These are phyloP conservation scores for Danio rerio DNA, from an alignment of 2,113 vertebrate genomes.

Conservation along the genomic window GRCz12tu NC_133194.1:43687001-43687500, in stretches of 20 bases:
- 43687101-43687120: too few species aligned
- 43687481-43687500: slow-evolving; percentile 60
- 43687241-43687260: slow-evolving; percentile 96
- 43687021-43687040: too few species aligned
- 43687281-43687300: slow-evolving; percentile 98
- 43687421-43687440: slow-evolving; percentile 1
- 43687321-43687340: slow-evolving; percentile 91
- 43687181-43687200: slow-evolving; percentile 93
- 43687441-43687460: slow-evolving; percentile 55
- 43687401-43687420: slow-evolving; percentile 16
- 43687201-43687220: slow-evolving; percentile 97
- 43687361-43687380: not conserved
- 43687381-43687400: not conserved
- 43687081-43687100: too few species aligned
- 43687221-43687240: slow-evolving; percentile 96
- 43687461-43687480: slow-evolving; percentile 66
- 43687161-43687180: slow-evolving; percentile 95
- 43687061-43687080: too few species aligned
- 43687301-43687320: slow-evolving; percentile 99
- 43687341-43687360: slow-evolving; percentile 79
- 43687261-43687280: slow-evolving; percentile 96
- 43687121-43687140: not conserved
- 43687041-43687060: too few species aligned
- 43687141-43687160: slow-evolving; percentile 97
- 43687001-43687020: too few species aligned